Base-by-base conservation (phyloP, 2,888 invertebrate genomes). In the Athalia cordata region DNA sequence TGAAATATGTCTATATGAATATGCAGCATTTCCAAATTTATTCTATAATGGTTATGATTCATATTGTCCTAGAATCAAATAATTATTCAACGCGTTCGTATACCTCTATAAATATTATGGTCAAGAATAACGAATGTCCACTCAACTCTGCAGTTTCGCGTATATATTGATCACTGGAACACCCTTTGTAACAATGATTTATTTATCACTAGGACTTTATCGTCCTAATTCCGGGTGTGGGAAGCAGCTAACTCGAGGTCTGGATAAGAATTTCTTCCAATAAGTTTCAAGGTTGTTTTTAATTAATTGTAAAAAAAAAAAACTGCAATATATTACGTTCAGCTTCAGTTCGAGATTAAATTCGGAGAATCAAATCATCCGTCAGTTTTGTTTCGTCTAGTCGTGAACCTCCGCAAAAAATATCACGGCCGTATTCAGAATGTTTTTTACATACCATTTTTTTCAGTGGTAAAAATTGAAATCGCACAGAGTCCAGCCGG, bases 181-280 rank as follows among this genome's bases (percentile, higher is more conserved):
- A 11, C 75, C 50, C 62, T 15, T 29, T 62, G 62, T 13, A 61
- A 64, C 62, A 52, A 75, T 75, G 62, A 75, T 75, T 75, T 75
- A 75, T 75, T 75, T 75, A 75, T 75, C 61, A 50, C 49, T n/a
- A 4, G 45, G 45, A 72, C 47, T 72, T 57, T 59, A 72, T 57
- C 47, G 57, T 57, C 13, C 11, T 47, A 59, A 59, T 29, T 72
- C 13, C 8, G 9, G 52, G n/a, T 47, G 57, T 59, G 59, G 57
- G 57, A 45, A 52, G 47, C 57, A 72, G 7, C 29, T 29, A 72
- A 45, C 70, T 57, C 29, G 70, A 11, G 59, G 57, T 13, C 59
- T 57, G 43, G 70, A 72, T 59, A 59, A 59, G 59, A 72, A 57
- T 57, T 59, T 72, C 13, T 47, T 43, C 45, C 7, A 8, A 9